Conservation (phyloP, 30 jellyfish, hydroid and myxozoan genomes). For the Aurelia coerulea region DNA sequence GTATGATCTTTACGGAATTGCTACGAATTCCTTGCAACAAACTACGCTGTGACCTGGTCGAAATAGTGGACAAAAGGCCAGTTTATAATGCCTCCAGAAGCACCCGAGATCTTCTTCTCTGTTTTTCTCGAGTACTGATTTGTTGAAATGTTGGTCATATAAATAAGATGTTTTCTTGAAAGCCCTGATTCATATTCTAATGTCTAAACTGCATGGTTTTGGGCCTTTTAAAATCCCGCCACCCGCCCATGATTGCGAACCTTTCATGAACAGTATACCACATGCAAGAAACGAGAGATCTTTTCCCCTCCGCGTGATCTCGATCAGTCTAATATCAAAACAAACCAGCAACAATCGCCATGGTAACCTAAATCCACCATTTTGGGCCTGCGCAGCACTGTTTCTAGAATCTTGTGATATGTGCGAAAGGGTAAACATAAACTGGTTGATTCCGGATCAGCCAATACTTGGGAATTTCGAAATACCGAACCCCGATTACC, state of each 20-base stretch:
- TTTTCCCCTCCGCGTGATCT: conserved; percentile 75
- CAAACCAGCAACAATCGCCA: conserved; percentile 44
- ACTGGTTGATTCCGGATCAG: too few species aligned
- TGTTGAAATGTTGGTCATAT: background rate
- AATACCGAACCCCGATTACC: too few species aligned
- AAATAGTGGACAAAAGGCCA: too few species aligned
- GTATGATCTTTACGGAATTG: too few species aligned
- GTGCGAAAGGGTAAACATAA: too few species aligned
- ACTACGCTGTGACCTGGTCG: too few species aligned
- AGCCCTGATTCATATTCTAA: conserved; percentile 43
- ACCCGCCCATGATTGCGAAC: conserved; percentile 47
- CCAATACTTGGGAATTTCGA: too few species aligned
- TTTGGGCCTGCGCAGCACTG: conserved; percentile 11
- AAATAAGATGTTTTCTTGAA: background rate
- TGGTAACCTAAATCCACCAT: conserved; percentile 16
- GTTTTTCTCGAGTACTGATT: background rate
- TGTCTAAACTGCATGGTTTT: conserved; percentile 21
- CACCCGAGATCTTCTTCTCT: background rate
- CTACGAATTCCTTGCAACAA: too few species aligned
- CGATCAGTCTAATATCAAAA: conserved; percentile 51
- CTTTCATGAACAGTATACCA: conserved; percentile 62
- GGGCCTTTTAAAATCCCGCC: conserved; percentile 55
- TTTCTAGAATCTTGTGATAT: background rate
- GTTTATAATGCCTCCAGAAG: background rate
- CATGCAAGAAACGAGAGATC: conserved; percentile 72